Evolutionary conservation across 2,797 vertebrate species (phyloP).

Genomic region (Gymnothorax javanicus): DNA sequence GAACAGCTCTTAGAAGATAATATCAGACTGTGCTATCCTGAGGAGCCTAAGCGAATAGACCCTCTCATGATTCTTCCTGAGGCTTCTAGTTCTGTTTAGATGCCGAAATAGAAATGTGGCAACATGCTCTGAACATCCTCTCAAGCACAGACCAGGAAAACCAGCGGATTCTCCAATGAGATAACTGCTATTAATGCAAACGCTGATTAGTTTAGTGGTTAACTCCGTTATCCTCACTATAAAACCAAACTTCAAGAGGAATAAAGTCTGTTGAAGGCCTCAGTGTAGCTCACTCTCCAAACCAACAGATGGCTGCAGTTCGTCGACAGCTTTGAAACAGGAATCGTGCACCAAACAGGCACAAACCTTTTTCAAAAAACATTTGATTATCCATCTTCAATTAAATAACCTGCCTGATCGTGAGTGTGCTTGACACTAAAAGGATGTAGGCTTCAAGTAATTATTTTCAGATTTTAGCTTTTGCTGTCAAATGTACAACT

Average conservation of each 20-base stretch:
- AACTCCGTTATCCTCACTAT: neutral
- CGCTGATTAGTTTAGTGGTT: neutral
- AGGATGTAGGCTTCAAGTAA: neutral
- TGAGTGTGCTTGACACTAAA: neutral
- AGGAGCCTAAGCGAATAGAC: neutral
- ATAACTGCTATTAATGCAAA: neutral
- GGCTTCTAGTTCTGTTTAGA: neutral
- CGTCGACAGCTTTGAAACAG: neutral
- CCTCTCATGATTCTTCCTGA: neutral
- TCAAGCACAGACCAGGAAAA: neutral
- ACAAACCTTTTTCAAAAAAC: neutral
- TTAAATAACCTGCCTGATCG: neutral
- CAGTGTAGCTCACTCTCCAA: conserved; percentile 11
- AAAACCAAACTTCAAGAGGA: neutral
- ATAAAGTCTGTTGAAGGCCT: neutral
- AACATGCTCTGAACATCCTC: neutral
- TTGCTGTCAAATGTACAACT: neutral
- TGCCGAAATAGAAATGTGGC: neutral
- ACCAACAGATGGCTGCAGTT: conserved; percentile 13
- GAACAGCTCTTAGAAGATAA: too few species aligned
- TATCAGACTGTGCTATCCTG: neutral
- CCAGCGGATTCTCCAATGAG: neutral
- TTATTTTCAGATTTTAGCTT: neutral
- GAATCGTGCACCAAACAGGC: neutral
- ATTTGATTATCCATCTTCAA: neutral